phyloP scores from a whole-genome alignment of 2,797 vertebrate species.

The Sebastes variabilis region DNA sequence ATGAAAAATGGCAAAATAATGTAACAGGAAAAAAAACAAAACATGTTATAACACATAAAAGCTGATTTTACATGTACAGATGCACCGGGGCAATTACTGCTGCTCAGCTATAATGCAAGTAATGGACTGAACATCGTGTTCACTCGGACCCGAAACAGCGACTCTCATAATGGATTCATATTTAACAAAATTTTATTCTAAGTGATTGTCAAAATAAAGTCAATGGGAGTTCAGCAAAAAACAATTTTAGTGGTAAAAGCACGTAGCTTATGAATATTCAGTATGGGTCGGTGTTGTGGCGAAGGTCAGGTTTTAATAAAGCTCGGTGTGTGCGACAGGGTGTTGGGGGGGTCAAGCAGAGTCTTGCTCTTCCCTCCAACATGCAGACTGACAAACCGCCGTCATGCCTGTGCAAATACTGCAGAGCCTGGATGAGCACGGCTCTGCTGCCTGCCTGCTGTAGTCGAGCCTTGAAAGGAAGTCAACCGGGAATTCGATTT shows the following conservation, averaged over 20 bases:
- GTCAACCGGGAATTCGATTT: constrained; percentile 15
- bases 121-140: not conserved
- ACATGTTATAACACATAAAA: not conserved
- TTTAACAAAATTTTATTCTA: not conserved
- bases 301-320: constrained; percentile 20
- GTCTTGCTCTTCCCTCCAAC: not conserved
- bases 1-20: constrained; percentile 11
- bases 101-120: not conserved
- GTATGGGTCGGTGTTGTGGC: not conserved
- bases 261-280: constrained; percentile 16
- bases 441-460: constrained; percentile 1
- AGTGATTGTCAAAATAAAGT: not conserved
- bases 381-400: constrained; percentile 13
- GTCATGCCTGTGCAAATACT: constrained; percentile 31
- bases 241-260: not conserved
- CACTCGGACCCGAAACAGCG: not conserved
- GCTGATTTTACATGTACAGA: not conserved
- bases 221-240: not conserved
- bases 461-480: not conserved
- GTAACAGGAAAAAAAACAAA: not conserved
- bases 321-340: not conserved
- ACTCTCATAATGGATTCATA: not conserved
- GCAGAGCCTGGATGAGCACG: constrained; percentile 25
- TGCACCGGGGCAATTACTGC: not conserved
- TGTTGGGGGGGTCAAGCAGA: constrained; percentile 19